Evolutionary conservation across 2,113 vertebrate species (phyloP).

Genomic region (Lathamus discolor): DNA sequence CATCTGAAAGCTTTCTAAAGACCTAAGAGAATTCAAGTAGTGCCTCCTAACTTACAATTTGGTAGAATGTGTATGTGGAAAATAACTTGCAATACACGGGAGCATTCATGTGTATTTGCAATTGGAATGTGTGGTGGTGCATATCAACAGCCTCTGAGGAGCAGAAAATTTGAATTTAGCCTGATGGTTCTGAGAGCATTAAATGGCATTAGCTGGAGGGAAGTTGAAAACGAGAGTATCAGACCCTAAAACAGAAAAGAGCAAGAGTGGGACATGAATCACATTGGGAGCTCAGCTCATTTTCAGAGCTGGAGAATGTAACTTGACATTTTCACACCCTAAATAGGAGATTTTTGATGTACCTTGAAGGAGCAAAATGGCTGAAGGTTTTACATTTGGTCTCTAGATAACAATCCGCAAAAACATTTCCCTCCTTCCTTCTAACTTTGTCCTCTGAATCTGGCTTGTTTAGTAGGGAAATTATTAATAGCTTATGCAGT

Average conservation of each 20-base stretch:
- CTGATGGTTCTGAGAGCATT: constrained; percentile 34
- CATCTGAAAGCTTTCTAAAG: constrained; percentile 68
- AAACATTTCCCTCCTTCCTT: constrained; percentile 7
- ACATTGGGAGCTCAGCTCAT: not conserved
- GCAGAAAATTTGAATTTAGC: constrained; percentile 45
- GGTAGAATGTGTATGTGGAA: constrained; percentile 54
- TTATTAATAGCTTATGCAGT: not conserved
- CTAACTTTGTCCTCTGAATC: not conserved
- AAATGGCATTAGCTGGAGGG: constrained; percentile 32
- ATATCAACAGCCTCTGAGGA: constrained; percentile 41
- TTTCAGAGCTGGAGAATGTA: constrained; percentile 8
- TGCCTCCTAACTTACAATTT: constrained; percentile 53
- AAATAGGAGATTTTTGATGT: not conserved
- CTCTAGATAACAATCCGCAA: not conserved
- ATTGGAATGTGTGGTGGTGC: not conserved
- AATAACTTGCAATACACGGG: constrained; percentile 44
- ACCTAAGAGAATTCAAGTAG: constrained; percentile 57
- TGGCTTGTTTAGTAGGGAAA: constrained; percentile 1
- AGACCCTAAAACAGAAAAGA: not conserved
- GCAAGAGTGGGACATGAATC: not conserved
- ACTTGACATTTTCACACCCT: not conserved
- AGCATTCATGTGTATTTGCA: constrained; percentile 44
- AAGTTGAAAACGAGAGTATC: not conserved
- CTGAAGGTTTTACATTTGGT: constrained; percentile 1
- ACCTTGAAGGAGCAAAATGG: constrained; percentile 22